Conservation (phyloP, 2,888 invertebrate species). For the Microplitis deprimator region DNA sequence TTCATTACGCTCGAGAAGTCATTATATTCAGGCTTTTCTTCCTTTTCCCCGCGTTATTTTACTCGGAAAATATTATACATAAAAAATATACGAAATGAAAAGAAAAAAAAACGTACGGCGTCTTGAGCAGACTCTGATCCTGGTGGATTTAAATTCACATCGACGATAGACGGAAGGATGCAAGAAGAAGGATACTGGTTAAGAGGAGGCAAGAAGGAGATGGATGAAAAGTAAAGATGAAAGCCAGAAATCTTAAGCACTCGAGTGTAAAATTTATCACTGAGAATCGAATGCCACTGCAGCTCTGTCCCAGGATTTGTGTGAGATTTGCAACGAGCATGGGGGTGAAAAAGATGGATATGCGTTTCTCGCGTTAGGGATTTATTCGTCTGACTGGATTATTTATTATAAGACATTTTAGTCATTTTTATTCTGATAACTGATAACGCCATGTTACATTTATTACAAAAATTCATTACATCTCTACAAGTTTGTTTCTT, state of each 20-base stretch:
- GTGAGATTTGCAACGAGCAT: conserved; percentile 13
- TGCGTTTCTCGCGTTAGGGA: background rate
- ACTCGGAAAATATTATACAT: conserved; percentile 29
- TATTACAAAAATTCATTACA: no score
- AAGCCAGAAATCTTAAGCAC: conserved; percentile 22
- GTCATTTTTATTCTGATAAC: conserved; percentile 5
- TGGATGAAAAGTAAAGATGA: conserved; percentile 12
- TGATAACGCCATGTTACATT: background rate
- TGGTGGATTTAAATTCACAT: conserved; percentile 46
- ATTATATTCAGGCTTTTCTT: conserved; percentile 19
- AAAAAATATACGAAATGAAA: conserved; percentile 12
- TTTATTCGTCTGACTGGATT: background rate
- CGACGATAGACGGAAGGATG: conserved; percentile 16
- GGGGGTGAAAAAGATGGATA: conserved; percentile 11
- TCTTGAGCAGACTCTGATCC: conserved; percentile 41
- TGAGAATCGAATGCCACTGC: conserved; percentile 47
- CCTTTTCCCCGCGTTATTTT: conserved; percentile 15
- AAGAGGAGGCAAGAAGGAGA: background rate
- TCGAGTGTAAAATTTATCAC: conserved; percentile 41
- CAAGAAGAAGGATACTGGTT: conserved; percentile 1
- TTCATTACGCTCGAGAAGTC: background rate
- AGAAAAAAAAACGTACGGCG: conserved; percentile 27
- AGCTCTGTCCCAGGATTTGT: conserved; percentile 11
- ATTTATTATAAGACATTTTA: conserved; percentile 11
- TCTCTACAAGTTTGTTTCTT: no score